Evolutionary conservation across 2,888 invertebrate genomes (phyloP), one percentile per base, ranked within the genome.

Genomic region (Odontomyia ornata): DNA sequence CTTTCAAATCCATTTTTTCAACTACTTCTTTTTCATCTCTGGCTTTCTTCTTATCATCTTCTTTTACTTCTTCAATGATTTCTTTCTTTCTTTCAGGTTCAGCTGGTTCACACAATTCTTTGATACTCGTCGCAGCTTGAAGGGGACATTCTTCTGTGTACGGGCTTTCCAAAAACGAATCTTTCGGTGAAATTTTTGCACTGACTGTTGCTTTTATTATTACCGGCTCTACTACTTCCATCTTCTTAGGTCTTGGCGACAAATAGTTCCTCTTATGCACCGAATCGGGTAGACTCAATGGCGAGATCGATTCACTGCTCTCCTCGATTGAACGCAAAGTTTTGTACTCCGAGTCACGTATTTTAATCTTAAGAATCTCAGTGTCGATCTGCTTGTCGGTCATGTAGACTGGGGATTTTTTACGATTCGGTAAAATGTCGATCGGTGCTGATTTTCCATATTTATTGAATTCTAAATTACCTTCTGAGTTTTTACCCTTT

Each of bases 351-450:
- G 85, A 83, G 81, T 85, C 83, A 15, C 80, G 62, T 57, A 79
- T 76, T 88, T 88, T 80, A 15, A 76, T 69, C 71, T 79, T 80
- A 43, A 80, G 69, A 27, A 92, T 91, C 86, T 93, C 91, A 77
- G 91, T 85, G 84, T 93, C 92, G 80, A 92, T 86, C 84, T 92
- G 91, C 83, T 91, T 90, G 85, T 91, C 91, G 73, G 91, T 91
- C 79, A 90, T 87, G 79, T 90, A 67, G 21, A 76, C 84, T 27
- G 91, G 90, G 60, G 89, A 89, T 65, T 91, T 90, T 79, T 88
- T 86, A 81, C 89, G 89, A 82, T 88, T 89, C 79, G 89, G 88
- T 79, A 88, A 82, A 79, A 93, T 93, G 83, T 92, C 91, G 82
- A 93, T 93, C 3, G 93, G 93, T 72, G 91, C 89, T 52, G 91